These are phyloP conservation scores for Tapirus terrestris DNA, from an alignment of 2,113 vertebrate species.

Conservation along the genomic window DNA sequence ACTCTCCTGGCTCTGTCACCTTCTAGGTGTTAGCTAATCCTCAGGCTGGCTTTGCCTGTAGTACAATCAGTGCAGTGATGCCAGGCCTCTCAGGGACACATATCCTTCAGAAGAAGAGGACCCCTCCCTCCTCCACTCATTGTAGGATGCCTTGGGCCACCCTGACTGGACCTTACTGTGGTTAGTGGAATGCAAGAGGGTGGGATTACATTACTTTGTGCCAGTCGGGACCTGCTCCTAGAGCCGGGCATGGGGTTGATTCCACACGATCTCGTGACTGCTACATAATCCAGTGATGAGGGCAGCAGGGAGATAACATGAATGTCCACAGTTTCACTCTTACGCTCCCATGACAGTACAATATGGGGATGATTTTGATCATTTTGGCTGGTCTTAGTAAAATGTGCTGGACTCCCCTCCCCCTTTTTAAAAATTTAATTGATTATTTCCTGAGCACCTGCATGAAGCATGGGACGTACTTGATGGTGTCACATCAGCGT, in stretches of 20 bases:
- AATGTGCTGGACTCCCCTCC: neutral
- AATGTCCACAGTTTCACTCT: neutral
- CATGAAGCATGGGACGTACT: neutral
- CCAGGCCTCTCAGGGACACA: neutral
- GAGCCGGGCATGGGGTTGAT: neutral
- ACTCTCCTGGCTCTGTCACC: neutral
- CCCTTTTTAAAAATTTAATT: neutral
- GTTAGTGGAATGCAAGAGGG: neutral
- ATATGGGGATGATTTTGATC: neutral
- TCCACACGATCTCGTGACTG: neutral
- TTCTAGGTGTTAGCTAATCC: neutral
- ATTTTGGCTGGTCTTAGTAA: neutral
- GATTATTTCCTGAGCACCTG: neutral
- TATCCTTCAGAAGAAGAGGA: neutral
- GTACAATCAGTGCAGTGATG: neutral
- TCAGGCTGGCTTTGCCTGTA: neutral
- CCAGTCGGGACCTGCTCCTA: neutral
- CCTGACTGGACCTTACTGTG: neutral
- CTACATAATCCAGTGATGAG: neutral
- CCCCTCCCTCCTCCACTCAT: neutral
- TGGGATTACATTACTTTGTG: neutral
- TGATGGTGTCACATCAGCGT: neutral
- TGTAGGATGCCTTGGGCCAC: neutral
- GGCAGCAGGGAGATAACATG: neutral
- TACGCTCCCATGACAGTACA: neutral